Evolutionary conservation across 2,888 invertebrate species (phyloP), one percentile per base, ranked within the genome.

Genomic region (Drosophila vallismaia): DNA sequence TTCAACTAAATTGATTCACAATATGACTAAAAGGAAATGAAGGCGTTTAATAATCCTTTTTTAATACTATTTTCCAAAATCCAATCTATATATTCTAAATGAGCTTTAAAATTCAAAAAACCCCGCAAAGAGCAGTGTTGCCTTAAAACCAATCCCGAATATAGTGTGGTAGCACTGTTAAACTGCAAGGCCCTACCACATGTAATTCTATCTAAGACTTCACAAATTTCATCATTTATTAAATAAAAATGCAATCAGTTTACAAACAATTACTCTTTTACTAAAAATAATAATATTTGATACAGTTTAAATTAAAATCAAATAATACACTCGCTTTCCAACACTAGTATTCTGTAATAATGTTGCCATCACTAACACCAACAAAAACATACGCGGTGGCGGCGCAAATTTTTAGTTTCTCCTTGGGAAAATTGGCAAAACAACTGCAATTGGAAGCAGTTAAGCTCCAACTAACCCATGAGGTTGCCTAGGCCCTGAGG

Each of bases 381-480:
- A 58, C 54, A 42, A 44, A 58, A 53, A 53, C 24, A 45, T 33
- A 58, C 24, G n/a, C 36, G 0, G 31, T 60, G 60, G 60, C 60
- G 60, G 60, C 60, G 60, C 26, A 60, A 59, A 60, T 59, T 60
- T 5, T n/a, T 40, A 58, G 8, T 31, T 60, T 60, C 33, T 36
- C 9, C 4, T n/a, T 5, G 4, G 4, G 14, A 48, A 60, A 48
- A 42, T 12, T 12, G n/a, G 2, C 0, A 9, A 33, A 48, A 42
- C 40, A 7, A 9, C 19, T 42, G 40, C 40, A 42, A 59, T 9
- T 8, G 14, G 9, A 4, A 31, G 9, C 40, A n/a, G 29, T 14
- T 4, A n/a, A 31, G 10, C 26, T 31, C 40, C 40, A 10, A 24
- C 4, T 1, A 8, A 40, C 60, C n/a, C 29, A 60, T 60, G 60